Evolutionary conservation across 2,113 vertebrate species (phyloP).

Genomic region (Labeo catla): DNA sequence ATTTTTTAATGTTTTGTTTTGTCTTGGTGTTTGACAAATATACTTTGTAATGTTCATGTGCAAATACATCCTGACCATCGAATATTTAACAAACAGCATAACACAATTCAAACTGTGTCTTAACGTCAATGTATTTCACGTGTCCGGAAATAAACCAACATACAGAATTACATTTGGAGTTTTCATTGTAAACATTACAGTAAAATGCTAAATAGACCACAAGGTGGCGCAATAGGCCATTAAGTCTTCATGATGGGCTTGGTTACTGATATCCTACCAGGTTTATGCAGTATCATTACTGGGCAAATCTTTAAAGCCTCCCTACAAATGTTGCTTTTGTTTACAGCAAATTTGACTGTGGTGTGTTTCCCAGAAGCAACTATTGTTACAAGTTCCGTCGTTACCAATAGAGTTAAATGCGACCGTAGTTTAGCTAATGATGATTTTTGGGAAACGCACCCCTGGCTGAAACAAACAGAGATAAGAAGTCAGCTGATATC

Average conservation of each 20-base stretch:
- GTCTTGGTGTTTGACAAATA: background rate
- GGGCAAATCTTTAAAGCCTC: background rate
- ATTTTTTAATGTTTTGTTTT: background rate
- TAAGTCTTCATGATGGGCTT: background rate
- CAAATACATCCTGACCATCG: background rate
- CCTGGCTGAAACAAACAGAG: background rate
- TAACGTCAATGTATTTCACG: background rate
- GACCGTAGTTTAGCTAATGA: too few species aligned
- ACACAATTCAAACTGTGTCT: background rate
- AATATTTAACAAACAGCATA: background rate
- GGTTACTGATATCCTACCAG: background rate
- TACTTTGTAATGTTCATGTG: background rate
- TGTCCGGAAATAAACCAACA: constrained; percentile 5
- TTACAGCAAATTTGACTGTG: background rate
- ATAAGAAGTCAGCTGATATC: background rate
- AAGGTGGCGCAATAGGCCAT: background rate
- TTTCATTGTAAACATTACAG: background rate
- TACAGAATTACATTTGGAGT: background rate
- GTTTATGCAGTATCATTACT: background rate
- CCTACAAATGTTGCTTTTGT: background rate
- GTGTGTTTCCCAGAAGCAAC: too few species aligned
- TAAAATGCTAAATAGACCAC: background rate
- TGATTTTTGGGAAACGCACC: too few species aligned
- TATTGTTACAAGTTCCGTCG: too few species aligned
- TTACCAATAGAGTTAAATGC: too few species aligned